Conservation (phyloP, 2,797 vertebrate species). For the Hippocampus kuda region DNA sequence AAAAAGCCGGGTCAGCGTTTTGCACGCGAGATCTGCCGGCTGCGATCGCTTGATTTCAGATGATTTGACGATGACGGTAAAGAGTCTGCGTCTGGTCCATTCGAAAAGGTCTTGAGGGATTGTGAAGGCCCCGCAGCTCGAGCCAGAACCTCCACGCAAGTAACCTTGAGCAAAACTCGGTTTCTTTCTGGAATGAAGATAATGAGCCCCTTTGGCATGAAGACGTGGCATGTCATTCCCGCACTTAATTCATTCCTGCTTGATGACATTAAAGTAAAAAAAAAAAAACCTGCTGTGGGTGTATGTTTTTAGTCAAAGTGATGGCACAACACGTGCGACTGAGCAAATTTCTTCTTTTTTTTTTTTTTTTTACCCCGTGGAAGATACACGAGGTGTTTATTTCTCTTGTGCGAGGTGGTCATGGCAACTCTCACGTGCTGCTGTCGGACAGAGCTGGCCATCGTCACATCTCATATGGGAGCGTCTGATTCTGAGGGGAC, state of each 20-base stretch:
- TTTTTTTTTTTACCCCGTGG: too few relatives aligned
- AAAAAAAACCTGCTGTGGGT: constrained; percentile 7
- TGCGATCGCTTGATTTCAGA: constrained; percentile 5
- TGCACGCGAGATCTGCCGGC: background rate
- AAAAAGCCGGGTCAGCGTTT: background rate
- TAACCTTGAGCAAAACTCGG: constrained; percentile 45
- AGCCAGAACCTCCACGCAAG: constrained; percentile 33
- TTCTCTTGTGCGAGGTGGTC: constrained; percentile 45
- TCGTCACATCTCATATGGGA: constrained; percentile 70
- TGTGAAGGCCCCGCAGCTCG: constrained; percentile 31
- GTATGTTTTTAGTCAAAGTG: background rate
- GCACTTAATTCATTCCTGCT: constrained; percentile 30
- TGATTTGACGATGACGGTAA: constrained; percentile 10
- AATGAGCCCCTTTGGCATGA: constrained; percentile 37
- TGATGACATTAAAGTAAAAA: background rate
- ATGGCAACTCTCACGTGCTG: constrained; percentile 38
- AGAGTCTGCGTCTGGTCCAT: constrained; percentile 15
- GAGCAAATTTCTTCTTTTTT: too few relatives aligned
- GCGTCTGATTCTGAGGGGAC: constrained; percentile 67
- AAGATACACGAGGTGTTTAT: too few relatives aligned
- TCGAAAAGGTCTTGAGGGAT: constrained; percentile 28
- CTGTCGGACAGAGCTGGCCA: constrained; percentile 63
- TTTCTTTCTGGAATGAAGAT: constrained; percentile 46
- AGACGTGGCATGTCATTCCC: constrained; percentile 31
- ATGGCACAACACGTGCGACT: too few relatives aligned